phyloP scores from a whole-genome alignment of 2,888 invertebrate genomes.

The Bellardia bayeri region DNA sequence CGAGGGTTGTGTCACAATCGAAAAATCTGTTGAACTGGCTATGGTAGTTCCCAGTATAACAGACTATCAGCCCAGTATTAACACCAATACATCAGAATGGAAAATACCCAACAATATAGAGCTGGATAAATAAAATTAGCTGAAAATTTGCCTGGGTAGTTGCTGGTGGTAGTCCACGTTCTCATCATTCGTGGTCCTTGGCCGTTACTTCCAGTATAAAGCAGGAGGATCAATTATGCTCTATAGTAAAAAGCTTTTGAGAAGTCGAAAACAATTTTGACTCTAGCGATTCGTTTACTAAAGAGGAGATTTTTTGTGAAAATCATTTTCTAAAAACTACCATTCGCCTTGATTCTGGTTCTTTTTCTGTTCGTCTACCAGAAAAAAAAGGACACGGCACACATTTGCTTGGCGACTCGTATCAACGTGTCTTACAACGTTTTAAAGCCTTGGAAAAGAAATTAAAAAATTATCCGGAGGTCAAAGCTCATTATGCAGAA shows the following conservation, averaged over 20 bases:
- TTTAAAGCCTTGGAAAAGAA: no score
- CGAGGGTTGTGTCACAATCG: slow-evolving; percentile 19
- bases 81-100: slow-evolving; percentile 59
- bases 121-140: no score
- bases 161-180: no score
- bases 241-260: slow-evolving; percentile 52
- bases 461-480: no score
- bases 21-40: slow-evolving; percentile 48
- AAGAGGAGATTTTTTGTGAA: slow-evolving; percentile 54
- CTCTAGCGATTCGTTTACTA: background rate
- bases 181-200: no score
- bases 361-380: slow-evolving; percentile 1
- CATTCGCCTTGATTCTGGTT: slow-evolving; percentile 22
- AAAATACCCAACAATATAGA: slow-evolving; percentile 67
- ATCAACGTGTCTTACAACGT: no score
- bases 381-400: background rate
- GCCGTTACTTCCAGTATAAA: no score
- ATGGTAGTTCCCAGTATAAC: slow-evolving; percentile 56
- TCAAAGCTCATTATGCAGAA: no score
- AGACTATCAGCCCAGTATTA: slow-evolving; percentile 55
- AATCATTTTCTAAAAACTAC: slow-evolving; percentile 22
- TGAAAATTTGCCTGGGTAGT: no score
- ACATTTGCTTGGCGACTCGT: no score
- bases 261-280: slow-evolving; percentile 65
- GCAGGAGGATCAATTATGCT: background rate